phyloP scores from a whole-genome alignment of 1,140 invertebrate species.

The Drosophila ambigua region DNA sequence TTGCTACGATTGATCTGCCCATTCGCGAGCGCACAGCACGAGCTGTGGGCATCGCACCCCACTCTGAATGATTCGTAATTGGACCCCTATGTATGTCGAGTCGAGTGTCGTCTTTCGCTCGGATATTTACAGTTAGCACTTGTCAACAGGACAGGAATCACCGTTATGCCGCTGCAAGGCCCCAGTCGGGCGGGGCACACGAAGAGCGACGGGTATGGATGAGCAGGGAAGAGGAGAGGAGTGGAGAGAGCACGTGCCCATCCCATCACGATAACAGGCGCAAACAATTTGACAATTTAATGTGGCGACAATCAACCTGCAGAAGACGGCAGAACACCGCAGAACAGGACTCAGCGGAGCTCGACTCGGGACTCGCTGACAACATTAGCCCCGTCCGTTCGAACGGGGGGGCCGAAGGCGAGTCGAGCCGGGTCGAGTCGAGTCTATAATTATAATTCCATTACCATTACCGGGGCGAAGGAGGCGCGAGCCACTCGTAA shows the following conservation, averaged over 20 bases:
- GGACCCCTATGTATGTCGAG: too few species aligned
- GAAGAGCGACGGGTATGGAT: not conserved
- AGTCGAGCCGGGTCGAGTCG: constrained; percentile 47
- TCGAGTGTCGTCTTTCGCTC: not conserved
- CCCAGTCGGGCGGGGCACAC: not conserved
- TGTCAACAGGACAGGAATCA: constrained; percentile 15
- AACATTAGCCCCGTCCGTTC: constrained; percentile 61
- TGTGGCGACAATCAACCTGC: constrained; percentile 65
- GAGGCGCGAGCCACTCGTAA: too few species aligned
- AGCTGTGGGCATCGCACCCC: too few species aligned
- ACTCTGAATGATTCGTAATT: too few species aligned
- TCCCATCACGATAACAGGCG: constrained; percentile 62
- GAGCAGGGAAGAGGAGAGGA: not conserved
- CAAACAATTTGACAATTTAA: constrained; percentile 83
- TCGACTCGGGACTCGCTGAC: constrained; percentile 47
- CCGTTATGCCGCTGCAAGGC: constrained; percentile 9
- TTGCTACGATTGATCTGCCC: too few species aligned
- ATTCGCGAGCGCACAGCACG: too few species aligned
- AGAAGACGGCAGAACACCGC: constrained; percentile 2
- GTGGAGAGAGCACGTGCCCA: constrained; percentile 59
- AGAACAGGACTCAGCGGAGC: not conserved
- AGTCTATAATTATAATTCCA: constrained; percentile 82
- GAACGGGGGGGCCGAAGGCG: constrained; percentile 29
- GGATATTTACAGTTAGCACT: constrained; percentile 18
- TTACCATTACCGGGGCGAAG: constrained; percentile 52